These are phyloP conservation scores for Halictus quadricinctus DNA, from an alignment of 2,888 invertebrate genomes.

Conservation along the genomic window DNA sequence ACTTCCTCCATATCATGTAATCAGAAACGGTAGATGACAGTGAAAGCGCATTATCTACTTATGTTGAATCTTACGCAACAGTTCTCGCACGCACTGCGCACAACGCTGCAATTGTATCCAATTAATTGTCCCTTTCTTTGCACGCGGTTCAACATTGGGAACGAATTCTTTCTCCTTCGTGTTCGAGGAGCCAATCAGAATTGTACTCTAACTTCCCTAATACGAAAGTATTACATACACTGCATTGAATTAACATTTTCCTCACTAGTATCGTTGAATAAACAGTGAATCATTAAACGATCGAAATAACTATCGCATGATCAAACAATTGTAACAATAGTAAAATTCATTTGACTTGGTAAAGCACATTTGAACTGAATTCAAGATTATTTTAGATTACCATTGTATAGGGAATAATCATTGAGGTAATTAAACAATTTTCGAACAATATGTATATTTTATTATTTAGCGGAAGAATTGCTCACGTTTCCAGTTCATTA, in stretches of 20 bases:
- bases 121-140: conserved; percentile 13
- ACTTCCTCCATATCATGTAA: conserved; percentile 56
- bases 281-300: not conserved
- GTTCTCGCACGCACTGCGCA: not conserved
- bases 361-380: not conserved
- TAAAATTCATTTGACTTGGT: not conserved
- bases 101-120: conserved; percentile 8
- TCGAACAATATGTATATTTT: not conserved
- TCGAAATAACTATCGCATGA: not conserved
- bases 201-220: not conserved
- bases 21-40: conserved; percentile 63
- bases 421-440: not conserved
- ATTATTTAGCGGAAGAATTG: no score
- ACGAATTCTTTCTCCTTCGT: not conserved
- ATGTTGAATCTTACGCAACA: conserved; percentile 41
- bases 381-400: not conserved
- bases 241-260: not conserved
- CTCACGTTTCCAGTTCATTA: not conserved
- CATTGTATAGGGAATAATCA: not conserved
- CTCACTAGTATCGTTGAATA: not conserved
- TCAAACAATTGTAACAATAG: no score
- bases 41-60: conserved; percentile 61
- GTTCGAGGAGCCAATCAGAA: not conserved
- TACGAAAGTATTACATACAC: not conserved
- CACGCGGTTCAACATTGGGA: not conserved